Percentiles rank a stretch among this genome's conserved stretches.
Evolutionary conservation across 2,888 invertebrate genomes (phyloP).

Genomic region (Pantelozetes paolii): DNA sequence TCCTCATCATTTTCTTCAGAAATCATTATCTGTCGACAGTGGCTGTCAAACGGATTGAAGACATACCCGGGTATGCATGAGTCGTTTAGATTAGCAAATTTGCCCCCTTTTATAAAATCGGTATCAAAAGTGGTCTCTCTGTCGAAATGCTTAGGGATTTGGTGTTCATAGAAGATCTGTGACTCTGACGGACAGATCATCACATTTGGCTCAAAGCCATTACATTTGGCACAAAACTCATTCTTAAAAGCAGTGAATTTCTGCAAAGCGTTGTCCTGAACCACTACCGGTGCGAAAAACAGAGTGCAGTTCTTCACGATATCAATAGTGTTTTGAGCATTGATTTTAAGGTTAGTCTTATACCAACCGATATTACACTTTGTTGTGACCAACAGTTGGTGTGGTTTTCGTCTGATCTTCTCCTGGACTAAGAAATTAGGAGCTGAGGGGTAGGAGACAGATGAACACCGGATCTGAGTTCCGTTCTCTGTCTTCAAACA

Average conservation of each 20-base stretch:
- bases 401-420: constrained; percentile 36
- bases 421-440: constrained; percentile 36
- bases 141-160: constrained; percentile 16
- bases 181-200: constrained; percentile 24
- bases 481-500: background rate
- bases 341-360: constrained; percentile 10
- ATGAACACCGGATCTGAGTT: background rate
- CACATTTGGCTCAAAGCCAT: background rate
- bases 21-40: background rate
- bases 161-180: background rate
- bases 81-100: background rate
- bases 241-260: constrained; percentile 38
- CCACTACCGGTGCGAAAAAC: constrained; percentile 35
- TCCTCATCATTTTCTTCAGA: background rate
- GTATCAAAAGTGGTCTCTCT: constrained; percentile 9
- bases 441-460: constrained; percentile 7
- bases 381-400: constrained; percentile 5
- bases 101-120: background rate
- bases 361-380: constrained; percentile 38
- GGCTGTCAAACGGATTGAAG: background rate
- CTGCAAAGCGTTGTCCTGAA: constrained; percentile 9
- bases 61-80: background rate
- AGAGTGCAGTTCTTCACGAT: constrained; percentile 26
- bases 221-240: constrained; percentile 35
- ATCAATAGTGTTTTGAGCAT: background rate